phyloP scores from a whole-genome alignment of 2,113 vertebrate genomes.

The Melospiza melodia region DNA sequence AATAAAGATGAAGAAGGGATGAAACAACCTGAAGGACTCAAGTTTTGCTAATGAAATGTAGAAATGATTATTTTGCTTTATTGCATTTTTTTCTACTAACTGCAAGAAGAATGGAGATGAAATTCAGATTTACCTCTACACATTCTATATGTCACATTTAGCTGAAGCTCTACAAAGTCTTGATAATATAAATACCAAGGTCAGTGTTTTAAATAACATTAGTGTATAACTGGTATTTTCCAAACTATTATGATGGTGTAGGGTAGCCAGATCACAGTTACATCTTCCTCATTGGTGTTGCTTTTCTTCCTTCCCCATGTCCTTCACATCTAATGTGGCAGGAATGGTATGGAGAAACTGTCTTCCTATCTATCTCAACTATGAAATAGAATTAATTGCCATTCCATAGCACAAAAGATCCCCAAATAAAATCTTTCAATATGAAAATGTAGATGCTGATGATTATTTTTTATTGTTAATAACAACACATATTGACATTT shows the following conservation, averaged over 20 bases:
- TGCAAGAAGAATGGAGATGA: not conserved
- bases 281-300: not conserved
- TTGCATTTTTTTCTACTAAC: not conserved
- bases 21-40: not conserved
- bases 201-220: not conserved
- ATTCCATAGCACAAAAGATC: not conserved
- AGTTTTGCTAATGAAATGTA: not conserved
- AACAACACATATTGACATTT: not conserved
- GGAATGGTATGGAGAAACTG: not conserved
- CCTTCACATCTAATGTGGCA: accelerated
- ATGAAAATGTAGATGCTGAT: not conserved
- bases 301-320: not conserved
- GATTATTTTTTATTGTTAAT: not conserved
- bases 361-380: not conserved
- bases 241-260: not conserved
- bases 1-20: not conserved
- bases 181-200: not conserved
- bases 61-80: not conserved
- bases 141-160: not conserved
- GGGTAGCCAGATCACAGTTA: not conserved
- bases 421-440: not conserved
- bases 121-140: not conserved
- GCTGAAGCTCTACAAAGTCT: not conserved
- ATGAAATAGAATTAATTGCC: not conserved
- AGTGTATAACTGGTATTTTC: not conserved